Evolutionary conservation across 1,140 invertebrate species (phyloP), one percentile per base, ranked within the genome.

Genomic region (Drosophila equinoxialis): DNA sequence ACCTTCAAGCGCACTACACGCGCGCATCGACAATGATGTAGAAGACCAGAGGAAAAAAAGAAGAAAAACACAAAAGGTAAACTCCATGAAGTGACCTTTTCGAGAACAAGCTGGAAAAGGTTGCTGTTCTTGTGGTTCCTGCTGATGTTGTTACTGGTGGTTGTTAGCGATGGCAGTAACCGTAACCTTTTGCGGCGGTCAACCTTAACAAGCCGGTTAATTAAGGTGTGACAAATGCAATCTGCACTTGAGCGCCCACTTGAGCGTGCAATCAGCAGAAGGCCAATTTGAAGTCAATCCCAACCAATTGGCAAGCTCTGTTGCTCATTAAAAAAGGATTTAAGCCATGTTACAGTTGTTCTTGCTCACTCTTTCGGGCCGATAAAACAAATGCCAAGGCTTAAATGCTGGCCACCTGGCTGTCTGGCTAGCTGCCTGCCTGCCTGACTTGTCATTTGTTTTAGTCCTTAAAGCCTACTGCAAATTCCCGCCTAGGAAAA

Each of bases 221-320:
- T 80, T 74, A 77, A 87, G 81, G 74, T 83, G 84, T 64, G 83
- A 80, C 77, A 89, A 84, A 77, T 72, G 74, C 80, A 83, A 79
- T 65, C 76, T 83, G 68, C 61, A 65, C 30, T 30, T 30, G 30
- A 30, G 30, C 30, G 14, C 33, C 63, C 66, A 57, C 48, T 76
- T 69, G 45, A 37, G 68, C 68, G 70, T 67, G 51, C 61, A 81
- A 74, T 68, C 79, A 68, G 74, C 74, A 66, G 81, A 86, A 81
- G 82, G 68, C 74, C 81, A 79, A 76, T 79, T 63, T 68, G 45
- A 51, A 23, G 45, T 20, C 45, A 51, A 51, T 51, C 45, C 45
- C 37, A 41, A 23, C 33, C 62, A 64, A 35, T 58, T 51, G 37
- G 57, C 54, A 7, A 35, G 48, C n/a, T 5, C 23, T 61, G 41